phyloP scores from a whole-genome alignment of 2,888 invertebrate species.

The Idaea biselata region DNA sequence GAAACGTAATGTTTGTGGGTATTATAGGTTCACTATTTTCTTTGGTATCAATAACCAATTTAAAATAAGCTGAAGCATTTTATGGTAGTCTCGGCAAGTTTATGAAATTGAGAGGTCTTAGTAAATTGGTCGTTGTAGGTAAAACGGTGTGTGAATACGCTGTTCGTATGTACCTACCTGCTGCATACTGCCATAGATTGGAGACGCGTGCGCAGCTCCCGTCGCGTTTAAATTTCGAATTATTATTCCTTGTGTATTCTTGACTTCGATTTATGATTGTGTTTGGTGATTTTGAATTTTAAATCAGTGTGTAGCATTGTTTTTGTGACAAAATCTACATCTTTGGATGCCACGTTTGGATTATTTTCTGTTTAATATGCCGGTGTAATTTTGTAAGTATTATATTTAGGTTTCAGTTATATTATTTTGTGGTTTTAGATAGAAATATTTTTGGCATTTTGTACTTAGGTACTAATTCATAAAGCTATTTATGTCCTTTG shows the following conservation, averaged over 20 bases:
- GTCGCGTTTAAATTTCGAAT: slow-evolving; percentile 32
- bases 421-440: neutral
- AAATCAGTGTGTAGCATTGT: slow-evolving; percentile 23
- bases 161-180: slow-evolving; percentile 45
- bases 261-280: slow-evolving; percentile 27
- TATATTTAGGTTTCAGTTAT: neutral
- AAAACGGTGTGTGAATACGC: neutral
- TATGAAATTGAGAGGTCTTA: slow-evolving; percentile 32
- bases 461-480: neutral
- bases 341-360: slow-evolving; percentile 25
- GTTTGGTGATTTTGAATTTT: slow-evolving; percentile 17
- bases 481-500: neutral
- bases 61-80: slow-evolving; percentile 1
- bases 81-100: slow-evolving; percentile 3
- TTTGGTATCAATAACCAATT: neutral
- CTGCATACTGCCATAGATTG: slow-evolving; percentile 59
- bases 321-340: slow-evolving; percentile 12
- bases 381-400: slow-evolving; percentile 4
- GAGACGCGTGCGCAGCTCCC: slow-evolving; percentile 55
- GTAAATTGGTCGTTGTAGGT: slow-evolving; percentile 41
- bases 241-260: slow-evolving; percentile 31
- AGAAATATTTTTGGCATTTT: neutral
- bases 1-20: slow-evolving; percentile 13
- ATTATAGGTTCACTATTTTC: neutral
- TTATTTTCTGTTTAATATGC: slow-evolving; percentile 4